These are phyloP conservation scores for Epiblema foenella DNA, from an alignment of 2,888 invertebrate species.

Conservation along the genomic window DNA sequence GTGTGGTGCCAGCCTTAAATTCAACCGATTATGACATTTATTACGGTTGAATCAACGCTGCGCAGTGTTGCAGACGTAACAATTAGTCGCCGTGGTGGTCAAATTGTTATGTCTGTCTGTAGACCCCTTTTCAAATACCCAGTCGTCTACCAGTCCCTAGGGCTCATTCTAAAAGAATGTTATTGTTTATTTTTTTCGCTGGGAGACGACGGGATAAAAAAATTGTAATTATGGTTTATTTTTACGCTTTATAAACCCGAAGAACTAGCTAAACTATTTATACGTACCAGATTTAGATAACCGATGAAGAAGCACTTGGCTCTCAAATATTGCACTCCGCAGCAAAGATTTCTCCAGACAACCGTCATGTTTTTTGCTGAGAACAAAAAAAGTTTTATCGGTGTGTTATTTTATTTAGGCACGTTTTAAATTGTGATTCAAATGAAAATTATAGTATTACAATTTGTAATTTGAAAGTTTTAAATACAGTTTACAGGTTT, in stretches of 20 bases:
- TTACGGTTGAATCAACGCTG: not conserved
- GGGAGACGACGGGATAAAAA: too few species aligned
- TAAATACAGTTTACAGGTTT: too few species aligned
- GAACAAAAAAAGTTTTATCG: conserved; percentile 37
- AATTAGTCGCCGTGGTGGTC: not conserved
- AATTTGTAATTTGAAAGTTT: too few species aligned
- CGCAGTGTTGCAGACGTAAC: not conserved
- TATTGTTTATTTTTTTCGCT: too few species aligned
- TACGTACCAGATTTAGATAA: conserved; percentile 68
- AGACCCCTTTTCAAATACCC: not conserved
- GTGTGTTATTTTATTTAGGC: too few species aligned
- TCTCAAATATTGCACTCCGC: conserved; percentile 55
- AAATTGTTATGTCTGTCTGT: not conserved
- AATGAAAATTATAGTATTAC: too few species aligned
- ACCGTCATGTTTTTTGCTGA: conserved; percentile 54
- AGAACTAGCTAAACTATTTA: too few species aligned
- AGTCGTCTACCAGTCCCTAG: too few species aligned
- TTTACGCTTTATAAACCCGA: too few species aligned
- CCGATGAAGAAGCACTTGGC: conserved; percentile 63
- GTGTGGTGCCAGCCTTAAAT: too few species aligned
- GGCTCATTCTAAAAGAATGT: too few species aligned
- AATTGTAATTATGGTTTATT: too few species aligned
- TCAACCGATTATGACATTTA: not conserved
- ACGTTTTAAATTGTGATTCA: not conserved
- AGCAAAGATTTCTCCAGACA: conserved; percentile 50